phyloP scores from a whole-genome alignment of 1,140 invertebrate genomes.

The Daktulosphaira vitifoliae region DNA sequence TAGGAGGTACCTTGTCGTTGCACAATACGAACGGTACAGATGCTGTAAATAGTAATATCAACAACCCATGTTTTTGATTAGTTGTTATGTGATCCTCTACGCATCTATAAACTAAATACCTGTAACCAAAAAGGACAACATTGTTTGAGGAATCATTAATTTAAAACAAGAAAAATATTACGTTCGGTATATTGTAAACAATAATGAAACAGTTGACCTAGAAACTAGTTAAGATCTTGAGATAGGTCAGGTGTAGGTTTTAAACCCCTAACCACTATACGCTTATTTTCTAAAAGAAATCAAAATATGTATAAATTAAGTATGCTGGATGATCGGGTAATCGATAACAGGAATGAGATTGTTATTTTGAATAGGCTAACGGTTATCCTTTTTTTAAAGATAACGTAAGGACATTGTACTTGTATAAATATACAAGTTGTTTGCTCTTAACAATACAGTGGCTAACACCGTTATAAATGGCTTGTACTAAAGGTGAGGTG shows the following conservation, averaged over 20 bases:
- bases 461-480: constrained; percentile 9
- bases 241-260: constrained; percentile 19
- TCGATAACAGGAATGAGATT: background rate
- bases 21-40: background rate
- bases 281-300: constrained; percentile 1
- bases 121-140: background rate
- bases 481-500: no score
- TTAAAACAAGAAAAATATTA: background rate
- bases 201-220: constrained; percentile 4
- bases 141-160: background rate
- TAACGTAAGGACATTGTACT: background rate
- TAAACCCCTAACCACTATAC: background rate
- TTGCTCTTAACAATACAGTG: background rate
- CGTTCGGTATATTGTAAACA: no score
- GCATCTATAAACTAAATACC: background rate
- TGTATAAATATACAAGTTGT: constrained; percentile 11
- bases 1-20: background rate
- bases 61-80: no score
- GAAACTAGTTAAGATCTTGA: constrained; percentile 23
- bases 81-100: no score
- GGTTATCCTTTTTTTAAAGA: background rate
- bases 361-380: constrained; percentile 10
- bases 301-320: constrained; percentile 17
- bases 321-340: constrained; percentile 9
- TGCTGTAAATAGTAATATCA: background rate